These are phyloP conservation scores for Leptinotarsa rubiginosa DNA, from an alignment of 2,888 invertebrate species.

Conservation along the genomic window DNA sequence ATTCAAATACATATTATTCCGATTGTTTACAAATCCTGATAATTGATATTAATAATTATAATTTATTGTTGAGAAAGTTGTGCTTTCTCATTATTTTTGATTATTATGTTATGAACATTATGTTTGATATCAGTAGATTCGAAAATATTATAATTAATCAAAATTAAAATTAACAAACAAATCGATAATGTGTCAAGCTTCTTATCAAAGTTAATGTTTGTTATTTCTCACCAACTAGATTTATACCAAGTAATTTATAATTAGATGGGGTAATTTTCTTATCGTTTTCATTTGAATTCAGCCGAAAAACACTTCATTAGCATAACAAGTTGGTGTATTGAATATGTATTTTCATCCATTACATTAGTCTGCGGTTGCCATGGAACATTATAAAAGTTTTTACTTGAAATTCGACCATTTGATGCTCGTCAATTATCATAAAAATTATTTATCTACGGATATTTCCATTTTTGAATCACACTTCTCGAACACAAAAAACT, in stretches of 20 bases:
- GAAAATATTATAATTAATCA: conserved; percentile 52
- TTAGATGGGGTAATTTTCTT: conserved; percentile 50
- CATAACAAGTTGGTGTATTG: conserved; percentile 11
- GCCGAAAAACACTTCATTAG: conserved; percentile 40
- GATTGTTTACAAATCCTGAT: conserved; percentile 35
- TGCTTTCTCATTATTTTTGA: too few species aligned
- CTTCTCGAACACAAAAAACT: too few species aligned
- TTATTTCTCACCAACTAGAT: conserved; percentile 53
- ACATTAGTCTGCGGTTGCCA: not conserved
- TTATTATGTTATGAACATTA: conserved; percentile 40
- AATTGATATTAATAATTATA: conserved; percentile 43
- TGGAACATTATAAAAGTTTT: not conserved
- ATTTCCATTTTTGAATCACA: too few species aligned
- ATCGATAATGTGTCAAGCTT: conserved; percentile 49
- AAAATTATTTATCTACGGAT: not conserved
- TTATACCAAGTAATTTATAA: conserved; percentile 54
- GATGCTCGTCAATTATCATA: not conserved
- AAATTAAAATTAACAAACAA: conserved; percentile 54
- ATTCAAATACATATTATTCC: conserved; percentile 26
- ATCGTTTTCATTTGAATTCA: conserved; percentile 45
- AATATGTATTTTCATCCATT: not conserved
- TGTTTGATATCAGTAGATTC: conserved; percentile 41
- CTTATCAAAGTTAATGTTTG: conserved; percentile 53
- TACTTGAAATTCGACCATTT: not conserved
- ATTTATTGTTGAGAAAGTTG: conserved; percentile 39